Base-by-base conservation (phyloP, 2,797 vertebrate species). In the Pseudochromis fuscus region DNA sequence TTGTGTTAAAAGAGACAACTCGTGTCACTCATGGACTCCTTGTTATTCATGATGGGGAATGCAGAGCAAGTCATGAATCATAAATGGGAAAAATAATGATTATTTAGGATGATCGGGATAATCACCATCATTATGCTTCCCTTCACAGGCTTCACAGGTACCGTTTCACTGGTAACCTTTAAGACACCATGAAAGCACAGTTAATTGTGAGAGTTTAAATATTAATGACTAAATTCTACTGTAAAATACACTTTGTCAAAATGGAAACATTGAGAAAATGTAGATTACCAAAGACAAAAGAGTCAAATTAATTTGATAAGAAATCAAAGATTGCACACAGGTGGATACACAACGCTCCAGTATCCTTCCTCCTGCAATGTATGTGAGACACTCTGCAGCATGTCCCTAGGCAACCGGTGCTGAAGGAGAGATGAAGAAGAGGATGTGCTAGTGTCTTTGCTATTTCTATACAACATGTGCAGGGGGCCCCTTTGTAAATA, bases 391-490 rank as follows among this genome's bases (percentile, higher is more conserved):
- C 49, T 60, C 67, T 62, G 55, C 60, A 48, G 58, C 18, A n/a
- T 15, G 12, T 65, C 77, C 59, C 21, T 8, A 44, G 68, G 63
- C 75, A 79, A 42, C 1, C 24, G 45, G 6, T n/a, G n/a, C n/a
- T 44, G 42, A 74, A 61, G 55, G 24, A 72, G 25, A 30, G 28
- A 64, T 33, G 44, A 69, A 21, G 63, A 67, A 30, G 42, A 85
- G 61, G 62, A 77, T 81, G 75, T 63, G 45, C 11, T 57, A 9
- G 38, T 67, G 40, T 63, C 59, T 67, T 68, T 49, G 55, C 64
- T 73, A 44, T 68, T 79, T 8, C 21, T 79, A n/a, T 24, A 35
- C 58, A 74, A 88, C 76, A 87, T 84, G 77, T 88, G 72, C 75
- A 75, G 3, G 12, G 52, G 59, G 66, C 44, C 42, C 67, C 44